Base-by-base conservation (phyloP, 2,113 vertebrate genomes). In the Myiozetetes cayanensis region DNA sequence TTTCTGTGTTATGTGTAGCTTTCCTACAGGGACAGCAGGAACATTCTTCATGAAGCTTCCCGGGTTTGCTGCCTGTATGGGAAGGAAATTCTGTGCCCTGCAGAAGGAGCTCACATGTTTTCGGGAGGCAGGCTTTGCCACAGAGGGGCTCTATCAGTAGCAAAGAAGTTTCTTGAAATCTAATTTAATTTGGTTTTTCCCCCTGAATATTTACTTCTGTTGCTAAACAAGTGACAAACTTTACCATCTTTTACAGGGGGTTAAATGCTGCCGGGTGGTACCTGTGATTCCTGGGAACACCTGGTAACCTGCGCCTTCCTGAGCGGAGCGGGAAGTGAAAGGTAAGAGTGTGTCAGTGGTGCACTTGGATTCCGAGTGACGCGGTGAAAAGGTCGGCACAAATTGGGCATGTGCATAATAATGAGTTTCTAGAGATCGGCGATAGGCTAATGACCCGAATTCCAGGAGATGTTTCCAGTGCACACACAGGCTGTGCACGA, bases 141-240 rank as follows among this genome's bases (percentile, higher is more conserved):
- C 0, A 33, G 65, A 78, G 43, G 35, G 27, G 5, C 27, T 88
- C 21, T 16, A 53, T 20, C 23, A 33, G 33, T 6, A 58, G n/a
- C 50, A 47, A 56, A 75, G 50, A 59, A 4, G 22, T 33, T 87
- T 37, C 55, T 80, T 75, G 44, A 52, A 22, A 59, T 43, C 9
- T 27, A 3, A 11, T 5, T 52, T 59, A n/a, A 53, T 47, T 47
- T 0, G 6, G 12, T n/a, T 37, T 12, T 4, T 2, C 1, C 3
- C 4, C 14, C 28, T 20, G 35, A 46, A 53, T 74, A 46, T 75
- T 74, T 55, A 7, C 25, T 59, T 52, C n/a, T 75, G 16, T 82
- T 67, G 50, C 67, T 50, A 27, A 82, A 33, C 6, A 31, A 49
- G 14, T 37, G 41, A 31, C 47, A 85, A 46, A 59, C 0, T 1